These are phyloP conservation scores for Meloidogyne chitwoodi DNA, from an alignment of 1,140 invertebrate genomes.

Conservation along the genomic window DNA sequence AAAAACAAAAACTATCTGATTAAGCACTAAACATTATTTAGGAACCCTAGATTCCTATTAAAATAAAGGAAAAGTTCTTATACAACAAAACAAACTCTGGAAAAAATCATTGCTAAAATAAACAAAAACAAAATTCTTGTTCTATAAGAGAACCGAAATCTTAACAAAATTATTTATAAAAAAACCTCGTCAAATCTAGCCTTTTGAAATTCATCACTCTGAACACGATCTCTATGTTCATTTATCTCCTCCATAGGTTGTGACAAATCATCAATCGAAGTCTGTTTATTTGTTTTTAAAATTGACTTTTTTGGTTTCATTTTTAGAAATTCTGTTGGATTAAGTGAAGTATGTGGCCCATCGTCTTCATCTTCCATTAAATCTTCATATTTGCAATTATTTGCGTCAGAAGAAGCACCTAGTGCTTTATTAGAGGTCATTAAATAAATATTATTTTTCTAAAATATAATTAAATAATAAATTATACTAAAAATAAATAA, in stretches of 20 bases:
- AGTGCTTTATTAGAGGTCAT: not conserved
- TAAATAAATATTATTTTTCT: not conserved
- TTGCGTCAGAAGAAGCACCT: not conserved
- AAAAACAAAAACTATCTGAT: too few species aligned
- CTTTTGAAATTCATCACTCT: slow-evolving; percentile 48
- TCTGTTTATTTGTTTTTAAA: slow-evolving; percentile 49
- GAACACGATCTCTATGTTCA: slow-evolving; percentile 12
- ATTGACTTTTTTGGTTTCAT: slow-evolving; percentile 59
- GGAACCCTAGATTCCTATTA: too few species aligned
- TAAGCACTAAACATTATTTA: too few species aligned
- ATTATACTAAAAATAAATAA: not conserved
- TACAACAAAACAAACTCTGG: too few species aligned
- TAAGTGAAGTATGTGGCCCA: slow-evolving; percentile 1
- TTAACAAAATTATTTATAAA: too few species aligned
- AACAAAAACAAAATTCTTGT: too few species aligned
- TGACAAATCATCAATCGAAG: slow-evolving; percentile 30
- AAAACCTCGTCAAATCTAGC: slow-evolving; percentile 64
- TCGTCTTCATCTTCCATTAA: slow-evolving; percentile 1
- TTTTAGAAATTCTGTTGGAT: slow-evolving; percentile 54
- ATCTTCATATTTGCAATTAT: not conserved
- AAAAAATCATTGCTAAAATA: too few species aligned
- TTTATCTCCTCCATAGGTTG: not conserved
- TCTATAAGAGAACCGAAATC: too few species aligned
- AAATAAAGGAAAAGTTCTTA: too few species aligned
- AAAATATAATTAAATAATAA: not conserved